Conservation (phyloP, 2,888 invertebrate species). For the Brachypterus glaber region DNA sequence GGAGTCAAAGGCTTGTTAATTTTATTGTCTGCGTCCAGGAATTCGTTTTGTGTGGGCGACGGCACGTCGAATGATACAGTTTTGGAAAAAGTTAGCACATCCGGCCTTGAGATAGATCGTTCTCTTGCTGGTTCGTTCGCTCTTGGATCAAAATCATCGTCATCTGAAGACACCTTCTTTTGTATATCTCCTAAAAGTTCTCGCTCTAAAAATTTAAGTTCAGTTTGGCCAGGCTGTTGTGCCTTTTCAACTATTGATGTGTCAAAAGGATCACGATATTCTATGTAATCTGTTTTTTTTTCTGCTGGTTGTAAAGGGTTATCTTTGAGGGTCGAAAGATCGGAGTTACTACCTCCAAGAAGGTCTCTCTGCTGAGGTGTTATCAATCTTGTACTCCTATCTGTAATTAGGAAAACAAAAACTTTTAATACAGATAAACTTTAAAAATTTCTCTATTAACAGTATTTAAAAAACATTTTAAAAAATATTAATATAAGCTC, state of each 20-base stretch:
- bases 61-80: slow-evolving; percentile 53
- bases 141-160: slow-evolving; percentile 77
- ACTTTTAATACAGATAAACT: too few species aligned
- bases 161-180: slow-evolving; percentile 42
- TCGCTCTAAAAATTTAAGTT: slow-evolving; percentile 68
- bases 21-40: slow-evolving; percentile 32
- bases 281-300: slow-evolving; percentile 45
- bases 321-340: slow-evolving; percentile 59
- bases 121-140: slow-evolving; percentile 47
- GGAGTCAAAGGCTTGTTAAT: slow-evolving; percentile 69
- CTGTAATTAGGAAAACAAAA: too few species aligned
- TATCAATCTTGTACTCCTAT: too few species aligned
- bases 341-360: slow-evolving; percentile 66
- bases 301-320: slow-evolving; percentile 55
- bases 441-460: too few species aligned
- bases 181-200: slow-evolving; percentile 56
- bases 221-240: slow-evolving; percentile 66
- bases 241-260: slow-evolving; percentile 66
- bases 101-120: slow-evolving; percentile 52
- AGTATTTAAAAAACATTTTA: too few species aligned
- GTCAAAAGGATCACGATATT: slow-evolving; percentile 75
- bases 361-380: slow-evolving; percentile 52
- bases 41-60: slow-evolving; percentile 31
- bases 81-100: slow-evolving; percentile 43
- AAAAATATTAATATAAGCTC: too few species aligned